Base-by-base conservation (phyloP, 2,888 invertebrate genomes). In the Elgonia sp. region DNA sequence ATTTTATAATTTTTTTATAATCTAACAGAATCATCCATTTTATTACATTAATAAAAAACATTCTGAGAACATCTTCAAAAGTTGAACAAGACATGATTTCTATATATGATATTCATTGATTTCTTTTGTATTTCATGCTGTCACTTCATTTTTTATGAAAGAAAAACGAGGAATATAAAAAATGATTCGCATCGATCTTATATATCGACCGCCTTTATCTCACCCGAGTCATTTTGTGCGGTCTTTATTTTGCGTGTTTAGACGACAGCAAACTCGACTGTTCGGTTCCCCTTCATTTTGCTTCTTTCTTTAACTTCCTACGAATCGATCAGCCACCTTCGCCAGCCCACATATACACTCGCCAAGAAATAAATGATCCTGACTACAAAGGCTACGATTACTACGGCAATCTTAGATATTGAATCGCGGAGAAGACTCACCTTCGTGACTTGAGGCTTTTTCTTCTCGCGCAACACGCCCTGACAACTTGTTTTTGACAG, bases 331-430 rank as follows among this genome's bases (percentile, higher is more conserved):
- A 86, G 67, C 79, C 84, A 80, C 84, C 79, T 80, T 67, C 73
- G 20, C 79, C 87, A 76, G 29, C 89, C 89, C 86, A 89, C 89
- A 84, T 88, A 29, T 29, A 69, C 86, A 62, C 80, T 72, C 81
- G 20, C 46, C 80, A 73, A 69, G 79, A 88, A 88, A 89, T 85
- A 88, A 89, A 88, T 87, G 86, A 87, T 87, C 83, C 83, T 53
- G 83, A 82, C 89, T 85, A 87, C 87, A 87, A 89, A 87, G 80
- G 79, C 75, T 87, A 85, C 86, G 89, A 87, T 87, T 86, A 84
- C 82, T 62, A 70, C 80, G 60, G 86, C 88, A 83, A 88, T 88
- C 86, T 88, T 76, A 84, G 84, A 84, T 87, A 89, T 83, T 85
- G 89, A 89, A 88, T 86, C 80, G 80, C 76, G 70, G 70, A 70